Evolutionary conservation across 2,113 vertebrate species (phyloP).

Genomic region (Amblyornis subalaris): DNA sequence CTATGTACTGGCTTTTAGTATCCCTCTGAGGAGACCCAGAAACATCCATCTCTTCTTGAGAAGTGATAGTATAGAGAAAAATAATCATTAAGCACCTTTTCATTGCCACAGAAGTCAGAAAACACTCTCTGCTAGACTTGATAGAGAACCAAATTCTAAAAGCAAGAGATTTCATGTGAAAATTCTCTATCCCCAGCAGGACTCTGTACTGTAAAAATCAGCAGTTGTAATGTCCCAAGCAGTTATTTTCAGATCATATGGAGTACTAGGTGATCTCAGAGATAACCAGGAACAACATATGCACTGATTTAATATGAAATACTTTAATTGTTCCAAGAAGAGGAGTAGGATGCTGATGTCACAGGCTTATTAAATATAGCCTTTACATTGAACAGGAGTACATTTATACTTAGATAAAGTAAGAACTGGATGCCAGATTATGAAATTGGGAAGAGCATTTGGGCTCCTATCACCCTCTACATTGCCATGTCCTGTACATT

Average conservation of each 20-base stretch:
- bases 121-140: not conserved
- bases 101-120: not conserved
- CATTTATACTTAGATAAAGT: not conserved
- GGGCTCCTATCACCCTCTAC: not conserved
- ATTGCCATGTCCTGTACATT: not conserved
- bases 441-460: not conserved
- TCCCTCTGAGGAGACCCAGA: not conserved
- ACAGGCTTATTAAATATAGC: not conserved
- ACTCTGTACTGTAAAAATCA: not conserved
- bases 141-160: not conserved
- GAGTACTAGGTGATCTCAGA: not conserved
- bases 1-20: not conserved
- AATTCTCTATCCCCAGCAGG: not conserved
- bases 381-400: conserved; percentile 5
- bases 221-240: not conserved
- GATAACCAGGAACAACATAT: not conserved
- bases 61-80: not conserved
- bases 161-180: not conserved
- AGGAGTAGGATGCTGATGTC: not conserved
- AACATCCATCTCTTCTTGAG: not conserved
- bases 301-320: not conserved
- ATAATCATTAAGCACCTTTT: not conserved
- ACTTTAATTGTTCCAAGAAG: conserved; percentile 26
- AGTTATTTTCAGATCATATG: not conserved
- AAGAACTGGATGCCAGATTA: not conserved